Base-by-base conservation (phyloP, 1,140 invertebrate species). In the Euborellia annulipes region DNA sequence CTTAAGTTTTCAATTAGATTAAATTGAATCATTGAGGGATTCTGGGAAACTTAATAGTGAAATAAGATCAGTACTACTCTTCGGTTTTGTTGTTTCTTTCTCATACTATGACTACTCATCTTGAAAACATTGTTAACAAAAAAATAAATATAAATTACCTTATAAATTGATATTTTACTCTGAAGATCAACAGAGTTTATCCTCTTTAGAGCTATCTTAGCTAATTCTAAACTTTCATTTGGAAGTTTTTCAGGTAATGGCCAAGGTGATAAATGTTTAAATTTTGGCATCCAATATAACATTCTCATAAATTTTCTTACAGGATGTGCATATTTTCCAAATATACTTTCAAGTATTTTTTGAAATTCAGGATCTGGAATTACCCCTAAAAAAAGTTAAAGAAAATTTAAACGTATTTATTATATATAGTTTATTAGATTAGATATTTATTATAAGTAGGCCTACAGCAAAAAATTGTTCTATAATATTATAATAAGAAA, bases 271-370 rank as follows among this genome's bases (percentile, higher is more conserved):
- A 82, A 60, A 62, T 96, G 80, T 57, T 79, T 86, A 56, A 98
- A 90, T 63, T 98, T 98, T 3, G 93, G 91, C 79, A 95, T 83
- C 95, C 95, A 99, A 58, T 98, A 99, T 69, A 89, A 78, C 83
- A 97, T 92, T 38, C 90, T 70, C 69, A 78, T 81, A 58, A 77
- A 85, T 60, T 93, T 95, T 47, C 85, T 66, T 11, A 89, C 60
- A 0, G 86, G 84, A 58, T 78, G 73, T 9, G 79, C 79, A 54
- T 78, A 67, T 45, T 69, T 65, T 0, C 93, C 92, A 70, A 97
- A 98, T 34, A 79, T 76, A 56, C 82, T 83, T 7, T 81, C 50
- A 0, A 98, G 60, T 54, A 93, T 79, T 45, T 73, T 64, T 55
- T 91, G 78, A 61, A 89, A 75, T 63, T 97, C 89, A 39, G 70